phyloP scores from a whole-genome alignment of 2,113 vertebrate species.

The Phasianus colchicus region DNA sequence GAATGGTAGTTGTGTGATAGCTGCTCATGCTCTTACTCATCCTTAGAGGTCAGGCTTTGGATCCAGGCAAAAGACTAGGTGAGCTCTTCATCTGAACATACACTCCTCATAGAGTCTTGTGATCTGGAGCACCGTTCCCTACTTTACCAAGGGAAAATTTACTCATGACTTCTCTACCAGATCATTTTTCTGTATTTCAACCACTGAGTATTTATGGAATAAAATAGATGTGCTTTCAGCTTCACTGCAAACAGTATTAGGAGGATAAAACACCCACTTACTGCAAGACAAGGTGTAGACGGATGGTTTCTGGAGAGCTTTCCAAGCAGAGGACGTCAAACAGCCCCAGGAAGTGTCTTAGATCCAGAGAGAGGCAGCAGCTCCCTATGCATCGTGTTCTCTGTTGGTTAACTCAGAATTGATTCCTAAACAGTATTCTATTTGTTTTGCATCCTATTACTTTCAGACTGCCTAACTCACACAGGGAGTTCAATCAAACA shows the following conservation, averaged over 20 bases:
- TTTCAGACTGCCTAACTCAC: not conserved
- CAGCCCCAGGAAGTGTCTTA: not conserved
- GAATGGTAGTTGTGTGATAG: not conserved
- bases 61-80: not conserved
- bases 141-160: not conserved
- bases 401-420: not conserved
- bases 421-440: not conserved
- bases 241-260: not conserved
- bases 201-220: not conserved
- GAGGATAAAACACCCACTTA: not conserved
- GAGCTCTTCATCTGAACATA: not conserved
- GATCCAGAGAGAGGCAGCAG: slow-evolving; percentile 52
- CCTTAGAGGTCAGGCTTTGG: not conserved
- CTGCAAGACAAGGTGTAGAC: not conserved
- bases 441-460: not conserved
- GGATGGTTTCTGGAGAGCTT: not conserved
- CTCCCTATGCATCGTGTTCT: not conserved
- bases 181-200: not conserved
- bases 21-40: not conserved
- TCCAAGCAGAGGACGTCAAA: not conserved
- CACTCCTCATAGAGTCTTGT: not conserved
- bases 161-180: not conserved
- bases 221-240: not conserved
- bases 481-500: not conserved
- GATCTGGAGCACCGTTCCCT: not conserved